Percentiles rank a stretch among this genome's conserved stretches.
Conservation (phyloP, 1,140 invertebrate genomes). For the Brachystomella parvula region DNA sequence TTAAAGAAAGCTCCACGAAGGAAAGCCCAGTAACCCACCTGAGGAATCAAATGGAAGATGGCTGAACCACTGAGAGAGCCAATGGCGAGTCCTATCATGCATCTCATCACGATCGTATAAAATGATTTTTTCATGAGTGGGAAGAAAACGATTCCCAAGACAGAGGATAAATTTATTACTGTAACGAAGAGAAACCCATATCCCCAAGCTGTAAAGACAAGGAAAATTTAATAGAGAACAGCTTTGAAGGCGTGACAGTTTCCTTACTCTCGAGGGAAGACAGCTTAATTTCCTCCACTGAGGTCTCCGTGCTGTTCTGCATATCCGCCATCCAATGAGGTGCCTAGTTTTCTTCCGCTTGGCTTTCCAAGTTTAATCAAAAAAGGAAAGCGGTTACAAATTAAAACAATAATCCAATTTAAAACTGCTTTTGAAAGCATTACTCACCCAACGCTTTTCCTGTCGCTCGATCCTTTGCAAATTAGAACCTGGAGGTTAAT, state of each 20-base stretch:
- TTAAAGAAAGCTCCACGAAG: neutral
- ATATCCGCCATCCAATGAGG: too few species aligned
- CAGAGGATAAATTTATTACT: constrained; percentile 54
- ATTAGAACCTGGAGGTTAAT: too few species aligned
- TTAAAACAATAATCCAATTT: too few species aligned
- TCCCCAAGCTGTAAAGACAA: constrained; percentile 49
- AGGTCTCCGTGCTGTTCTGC: neutral
- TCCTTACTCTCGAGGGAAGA: neutral
- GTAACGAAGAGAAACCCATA: constrained; percentile 54
- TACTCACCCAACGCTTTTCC: too few species aligned
- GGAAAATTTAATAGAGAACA: neutral
- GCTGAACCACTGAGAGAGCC: constrained; percentile 56
- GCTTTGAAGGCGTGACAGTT: neutral
- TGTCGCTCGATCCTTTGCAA: too few species aligned
- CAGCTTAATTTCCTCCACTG: neutral
- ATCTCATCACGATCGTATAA: constrained; percentile 52
- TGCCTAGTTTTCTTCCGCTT: too few species aligned
- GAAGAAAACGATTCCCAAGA: constrained; percentile 54
- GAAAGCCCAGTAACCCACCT: constrained; percentile 42
- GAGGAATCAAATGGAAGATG: constrained; percentile 57
- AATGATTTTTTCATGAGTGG: constrained; percentile 52
- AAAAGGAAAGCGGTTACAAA: too few species aligned
- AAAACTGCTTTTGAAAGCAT: too few species aligned
- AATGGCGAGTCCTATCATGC: constrained; percentile 58
- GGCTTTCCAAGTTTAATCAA: too few species aligned